Percentiles rank a stretch among this genome's conserved stretches.
phyloP scores from a whole-genome alignment of 2,113 vertebrate genomes.

The Epinephelus cyanopodus region DNA sequence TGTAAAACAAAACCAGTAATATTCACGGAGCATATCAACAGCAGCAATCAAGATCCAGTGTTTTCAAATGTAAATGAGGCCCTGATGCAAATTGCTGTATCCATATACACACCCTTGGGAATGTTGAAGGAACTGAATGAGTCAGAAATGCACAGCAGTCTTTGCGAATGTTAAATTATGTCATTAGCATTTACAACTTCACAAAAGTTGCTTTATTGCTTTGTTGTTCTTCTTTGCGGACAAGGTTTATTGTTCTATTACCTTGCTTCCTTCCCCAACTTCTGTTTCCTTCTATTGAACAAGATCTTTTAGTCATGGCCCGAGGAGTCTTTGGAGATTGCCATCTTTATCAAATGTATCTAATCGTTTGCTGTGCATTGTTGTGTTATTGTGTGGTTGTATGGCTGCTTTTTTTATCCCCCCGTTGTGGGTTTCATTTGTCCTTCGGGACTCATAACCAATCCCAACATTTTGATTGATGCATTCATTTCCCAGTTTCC shows the following conservation, averaged over 20 bases:
- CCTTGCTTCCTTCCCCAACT: background rate
- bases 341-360: conserved; percentile 55
- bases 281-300: conserved; percentile 46
- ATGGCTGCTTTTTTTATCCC: conserved; percentile 39
- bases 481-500: conserved; percentile 63
- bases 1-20: conserved; percentile 9
- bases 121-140: conserved; percentile 1
- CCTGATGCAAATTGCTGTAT: conserved; percentile 8
- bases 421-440: conserved; percentile 62
- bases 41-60: conserved; percentile 7
- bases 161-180: conserved; percentile 34
- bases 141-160: conserved; percentile 12
- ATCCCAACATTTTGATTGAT: conserved; percentile 73
- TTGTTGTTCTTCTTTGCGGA: conserved; percentile 36
- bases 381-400: conserved; percentile 60
- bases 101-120: conserved; percentile 5
- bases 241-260: conserved; percentile 48
- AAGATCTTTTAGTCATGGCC: conserved; percentile 54
- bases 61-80: conserved; percentile 43
- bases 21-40: background rate
- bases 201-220: conserved; percentile 54
- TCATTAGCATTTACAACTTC: conserved; percentile 51
- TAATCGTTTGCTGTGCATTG: conserved; percentile 49
- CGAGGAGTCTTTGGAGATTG: conserved; percentile 55
- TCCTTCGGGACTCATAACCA: conserved; percentile 71